These are phyloP conservation scores for Ommatoiulus sabulosus DNA, from an alignment of 2,888 invertebrate species.

Conservation along the genomic window DNA sequence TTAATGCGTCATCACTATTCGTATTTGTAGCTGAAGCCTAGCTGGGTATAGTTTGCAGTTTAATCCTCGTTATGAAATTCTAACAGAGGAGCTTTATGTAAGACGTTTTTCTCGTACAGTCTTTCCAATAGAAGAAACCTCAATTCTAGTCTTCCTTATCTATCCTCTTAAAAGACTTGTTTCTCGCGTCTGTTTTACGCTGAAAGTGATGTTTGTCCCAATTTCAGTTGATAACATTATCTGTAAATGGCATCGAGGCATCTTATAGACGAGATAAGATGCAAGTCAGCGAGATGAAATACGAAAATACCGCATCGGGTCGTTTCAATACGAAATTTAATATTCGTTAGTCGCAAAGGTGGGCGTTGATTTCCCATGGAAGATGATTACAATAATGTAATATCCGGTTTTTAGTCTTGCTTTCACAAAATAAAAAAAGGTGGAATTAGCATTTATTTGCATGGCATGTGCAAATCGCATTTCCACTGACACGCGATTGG, in stretches of 20 bases:
- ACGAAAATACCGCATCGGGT: background rate
- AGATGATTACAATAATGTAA: constrained; percentile 18
- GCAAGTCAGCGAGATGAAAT: background rate
- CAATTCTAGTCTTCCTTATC: background rate
- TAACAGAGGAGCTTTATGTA: too few species aligned
- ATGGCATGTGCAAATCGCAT: background rate
- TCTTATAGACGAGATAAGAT: background rate
- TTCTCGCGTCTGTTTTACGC: background rate
- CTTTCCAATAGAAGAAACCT: background rate
- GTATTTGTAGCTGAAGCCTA: too few species aligned
- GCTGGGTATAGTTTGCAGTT: too few species aligned
- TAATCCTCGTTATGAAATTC: too few species aligned
- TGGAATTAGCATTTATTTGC: background rate
- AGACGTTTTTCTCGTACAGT: too few species aligned
- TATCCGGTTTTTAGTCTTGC: background rate
- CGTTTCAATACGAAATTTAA: background rate
- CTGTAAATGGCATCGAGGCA: constrained; percentile 23
- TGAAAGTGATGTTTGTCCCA: background rate
- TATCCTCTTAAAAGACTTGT: background rate
- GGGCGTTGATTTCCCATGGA: background rate
- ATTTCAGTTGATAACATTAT: background rate
- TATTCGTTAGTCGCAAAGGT: constrained; percentile 7
- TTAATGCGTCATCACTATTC: too few species aligned
- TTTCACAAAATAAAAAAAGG: background rate
- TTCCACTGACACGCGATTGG: background rate